phyloP scores from a whole-genome alignment of 2,888 invertebrate genomes.

The Homarus gammarus region DNA sequence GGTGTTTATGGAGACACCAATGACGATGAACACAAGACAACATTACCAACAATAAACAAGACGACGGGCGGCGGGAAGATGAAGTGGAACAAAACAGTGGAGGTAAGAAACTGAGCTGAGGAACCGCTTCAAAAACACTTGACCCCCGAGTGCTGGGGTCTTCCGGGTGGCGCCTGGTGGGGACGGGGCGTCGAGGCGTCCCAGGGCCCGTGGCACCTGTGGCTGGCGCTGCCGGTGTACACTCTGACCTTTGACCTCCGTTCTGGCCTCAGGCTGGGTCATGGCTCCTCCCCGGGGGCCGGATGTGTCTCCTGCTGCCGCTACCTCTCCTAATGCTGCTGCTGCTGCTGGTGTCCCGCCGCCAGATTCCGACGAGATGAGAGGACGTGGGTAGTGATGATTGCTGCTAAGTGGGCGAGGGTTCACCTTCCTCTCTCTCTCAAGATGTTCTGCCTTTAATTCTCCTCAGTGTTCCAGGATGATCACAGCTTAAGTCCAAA shows the following conservation, averaged over 20 bases:
- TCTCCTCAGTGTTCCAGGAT: no score
- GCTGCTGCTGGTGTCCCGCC: conserved; percentile 14
- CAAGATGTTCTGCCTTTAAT: no score
- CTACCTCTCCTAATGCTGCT: no score
- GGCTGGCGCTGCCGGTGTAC: conserved; percentile 58
- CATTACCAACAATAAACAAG: no score
- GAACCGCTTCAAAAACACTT: no score
- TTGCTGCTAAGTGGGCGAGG: not conserved
- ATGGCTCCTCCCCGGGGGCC: conserved; percentile 21
- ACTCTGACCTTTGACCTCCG: conserved; percentile 45
- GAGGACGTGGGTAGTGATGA: not conserved
- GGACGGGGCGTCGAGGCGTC: not conserved
- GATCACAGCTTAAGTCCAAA: no score
- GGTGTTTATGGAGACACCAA: no score
- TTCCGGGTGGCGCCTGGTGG: not conserved
- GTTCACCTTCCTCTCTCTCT: not conserved
- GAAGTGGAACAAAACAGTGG: no score
- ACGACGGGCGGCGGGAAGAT: no score
- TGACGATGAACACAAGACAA: no score
- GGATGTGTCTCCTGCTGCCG: conserved; percentile 51
- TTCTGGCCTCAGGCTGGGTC: conserved; percentile 30
- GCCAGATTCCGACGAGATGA: conserved; percentile 25
- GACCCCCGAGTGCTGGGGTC: conserved; percentile 28
- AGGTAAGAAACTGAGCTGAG: no score
- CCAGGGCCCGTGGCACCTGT: conserved; percentile 39